Evolutionary conservation across 2,888 invertebrate genomes (phyloP).

Genomic region (Ochropleura leucogaster): DNA sequence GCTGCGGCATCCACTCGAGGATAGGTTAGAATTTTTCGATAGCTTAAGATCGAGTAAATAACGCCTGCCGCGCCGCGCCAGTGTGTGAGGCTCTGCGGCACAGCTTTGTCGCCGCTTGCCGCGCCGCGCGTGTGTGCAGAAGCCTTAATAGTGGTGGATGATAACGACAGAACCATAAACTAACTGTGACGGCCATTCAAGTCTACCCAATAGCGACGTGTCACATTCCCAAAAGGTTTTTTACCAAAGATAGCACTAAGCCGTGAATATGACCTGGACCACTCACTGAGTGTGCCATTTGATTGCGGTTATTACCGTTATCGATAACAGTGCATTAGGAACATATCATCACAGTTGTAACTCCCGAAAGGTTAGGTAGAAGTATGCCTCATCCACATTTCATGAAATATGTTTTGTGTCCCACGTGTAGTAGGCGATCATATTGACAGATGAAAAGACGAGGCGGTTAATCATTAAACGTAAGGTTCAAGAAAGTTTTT

Average conservation of each 20-base stretch:
- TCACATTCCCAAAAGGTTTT: background rate
- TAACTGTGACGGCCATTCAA: background rate
- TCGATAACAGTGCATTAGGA: background rate
- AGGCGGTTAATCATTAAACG: background rate
- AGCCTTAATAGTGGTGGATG: background rate
- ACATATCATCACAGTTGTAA: background rate
- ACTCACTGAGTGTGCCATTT: background rate
- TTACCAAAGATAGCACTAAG: slow-evolving; percentile 10
- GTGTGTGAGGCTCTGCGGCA: no score
- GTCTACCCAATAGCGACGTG: background rate
- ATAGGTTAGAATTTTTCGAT: no score
- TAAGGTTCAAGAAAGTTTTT: background rate
- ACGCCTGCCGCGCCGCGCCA: no score
- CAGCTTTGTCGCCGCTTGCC: no score
- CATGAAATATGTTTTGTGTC: background rate
- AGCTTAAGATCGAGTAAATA: no score
- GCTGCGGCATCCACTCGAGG: no score
- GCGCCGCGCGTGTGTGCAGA: no score
- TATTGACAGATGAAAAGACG: background rate
- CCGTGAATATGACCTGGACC: background rate
- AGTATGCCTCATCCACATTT: background rate
- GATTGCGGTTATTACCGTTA: background rate
- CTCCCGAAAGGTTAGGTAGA: background rate
- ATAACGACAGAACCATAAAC: background rate
- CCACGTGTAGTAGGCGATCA: background rate